Evolutionary conservation across 2,113 vertebrate genomes (phyloP).

Genomic region (Callithrix jacchus): DNA sequence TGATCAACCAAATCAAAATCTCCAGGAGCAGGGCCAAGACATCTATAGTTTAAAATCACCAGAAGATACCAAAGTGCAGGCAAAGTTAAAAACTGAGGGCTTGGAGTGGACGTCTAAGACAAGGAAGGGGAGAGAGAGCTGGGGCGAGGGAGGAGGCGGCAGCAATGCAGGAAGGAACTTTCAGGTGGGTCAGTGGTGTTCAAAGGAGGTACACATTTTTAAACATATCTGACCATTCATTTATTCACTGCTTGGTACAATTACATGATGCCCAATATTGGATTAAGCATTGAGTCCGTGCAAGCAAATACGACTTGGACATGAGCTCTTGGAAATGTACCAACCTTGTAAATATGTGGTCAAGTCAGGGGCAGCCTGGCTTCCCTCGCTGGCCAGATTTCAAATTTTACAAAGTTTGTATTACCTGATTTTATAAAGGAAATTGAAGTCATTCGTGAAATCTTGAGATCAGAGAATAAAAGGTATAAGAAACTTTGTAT

Average conservation of each 20-base stretch:
- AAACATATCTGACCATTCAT: neutral
- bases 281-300: neutral
- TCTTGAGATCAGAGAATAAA: slow-evolving; percentile 86
- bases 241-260: neutral
- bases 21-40: neutral
- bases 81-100: neutral
- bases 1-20: neutral
- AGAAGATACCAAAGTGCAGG: neutral
- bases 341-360: slow-evolving; percentile 69
- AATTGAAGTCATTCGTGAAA: too few species aligned
- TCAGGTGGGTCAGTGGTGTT: neutral
- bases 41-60: neutral
- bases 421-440: too few species aligned
- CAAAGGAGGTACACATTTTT: neutral
- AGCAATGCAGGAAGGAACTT: neutral
- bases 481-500: slow-evolving; percentile 89
- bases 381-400: slow-evolving; percentile 94
- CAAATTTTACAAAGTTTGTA: slow-evolving; percentile 94
- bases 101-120: neutral
- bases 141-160: neutral
- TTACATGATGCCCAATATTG: neutral
- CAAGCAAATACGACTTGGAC: rapidly evolving
- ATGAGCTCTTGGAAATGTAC: too few species aligned
- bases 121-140: neutral
- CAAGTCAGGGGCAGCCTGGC: slow-evolving; percentile 96